Evolutionary conservation across 2,113 vertebrate genomes (phyloP).

Genomic region (Mobula birostris): DNA sequence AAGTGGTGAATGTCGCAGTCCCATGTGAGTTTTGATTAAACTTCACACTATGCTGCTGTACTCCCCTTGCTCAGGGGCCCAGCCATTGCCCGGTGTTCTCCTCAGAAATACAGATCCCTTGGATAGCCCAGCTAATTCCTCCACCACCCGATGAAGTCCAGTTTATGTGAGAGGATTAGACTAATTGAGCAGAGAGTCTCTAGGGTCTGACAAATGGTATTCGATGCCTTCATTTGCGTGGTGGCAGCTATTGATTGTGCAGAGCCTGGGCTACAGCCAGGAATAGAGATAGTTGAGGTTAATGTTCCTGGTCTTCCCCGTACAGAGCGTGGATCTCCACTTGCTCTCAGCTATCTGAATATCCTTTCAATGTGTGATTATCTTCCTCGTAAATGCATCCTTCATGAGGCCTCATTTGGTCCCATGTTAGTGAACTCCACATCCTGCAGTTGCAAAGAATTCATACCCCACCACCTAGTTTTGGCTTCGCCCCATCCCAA

Average conservation of each 20-base stretch:
- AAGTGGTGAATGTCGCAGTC: neutral
- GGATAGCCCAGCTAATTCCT: neutral
- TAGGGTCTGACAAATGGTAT: neutral
- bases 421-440: too few species aligned
- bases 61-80: neutral
- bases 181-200: neutral
- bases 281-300: neutral
- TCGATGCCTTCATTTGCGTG: neutral
- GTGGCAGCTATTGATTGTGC: neutral
- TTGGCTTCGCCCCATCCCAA: too few species aligned
- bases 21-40: neutral
- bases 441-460: neutral
- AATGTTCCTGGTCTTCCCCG: neutral
- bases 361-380: neutral
- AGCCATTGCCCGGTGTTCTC: neutral
- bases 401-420: too few species aligned
- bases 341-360: neutral
- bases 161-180: slow-evolving; percentile 13
- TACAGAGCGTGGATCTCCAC: neutral
- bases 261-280: neutral
- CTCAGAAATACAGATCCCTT: neutral
- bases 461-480: neutral
- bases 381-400: neutral
- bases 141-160: neutral
- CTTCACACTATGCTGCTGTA: neutral